Evolutionary conservation across 2,888 invertebrate species (phyloP).

Genomic region (Chromoteleia sp.): DNA sequence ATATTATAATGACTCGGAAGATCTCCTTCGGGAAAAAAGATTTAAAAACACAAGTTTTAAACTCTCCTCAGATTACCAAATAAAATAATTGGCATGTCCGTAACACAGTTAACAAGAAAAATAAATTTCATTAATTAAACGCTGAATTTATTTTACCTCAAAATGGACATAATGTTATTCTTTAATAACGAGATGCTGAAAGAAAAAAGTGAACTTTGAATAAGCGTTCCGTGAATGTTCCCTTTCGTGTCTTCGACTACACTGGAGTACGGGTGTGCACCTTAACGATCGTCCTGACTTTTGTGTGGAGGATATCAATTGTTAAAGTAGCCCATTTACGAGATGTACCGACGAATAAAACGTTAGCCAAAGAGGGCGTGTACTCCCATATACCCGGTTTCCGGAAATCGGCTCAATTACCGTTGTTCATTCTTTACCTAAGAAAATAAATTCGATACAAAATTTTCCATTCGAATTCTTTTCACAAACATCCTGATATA

Average conservation of each 20-base stretch:
- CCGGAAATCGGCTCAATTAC: slow-evolving; percentile 63
- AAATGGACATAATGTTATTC: too few species aligned
- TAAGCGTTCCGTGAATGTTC: not conserved
- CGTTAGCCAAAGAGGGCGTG: slow-evolving; percentile 47
- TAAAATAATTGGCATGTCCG: too few species aligned
- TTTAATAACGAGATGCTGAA: not conserved
- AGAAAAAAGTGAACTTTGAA: slow-evolving; percentile 15
- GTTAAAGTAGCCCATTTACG: slow-evolving; percentile 49
- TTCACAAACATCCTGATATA: slow-evolving; percentile 51
- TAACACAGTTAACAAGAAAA: too few species aligned
- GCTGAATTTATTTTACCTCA: too few species aligned
- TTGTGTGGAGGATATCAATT: slow-evolving; percentile 54
- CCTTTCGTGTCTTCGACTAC: slow-evolving; percentile 23
- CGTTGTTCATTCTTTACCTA: slow-evolving; percentile 45
- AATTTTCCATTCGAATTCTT: slow-evolving; percentile 20
- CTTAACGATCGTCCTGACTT: slow-evolving; percentile 49
- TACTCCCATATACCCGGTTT: slow-evolving; percentile 47
- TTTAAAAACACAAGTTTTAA: not conserved
- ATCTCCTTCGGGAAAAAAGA: slow-evolving; percentile 4
- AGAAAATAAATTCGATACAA: slow-evolving; percentile 52
- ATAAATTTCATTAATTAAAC: too few species aligned
- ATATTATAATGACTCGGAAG: slow-evolving; percentile 29
- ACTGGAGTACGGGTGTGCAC: slow-evolving; percentile 32
- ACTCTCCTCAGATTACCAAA: too few species aligned
- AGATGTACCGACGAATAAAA: slow-evolving; percentile 37